Base-by-base conservation (phyloP, 2,797 vertebrate species). In the Neostethus bicornis region DNA sequence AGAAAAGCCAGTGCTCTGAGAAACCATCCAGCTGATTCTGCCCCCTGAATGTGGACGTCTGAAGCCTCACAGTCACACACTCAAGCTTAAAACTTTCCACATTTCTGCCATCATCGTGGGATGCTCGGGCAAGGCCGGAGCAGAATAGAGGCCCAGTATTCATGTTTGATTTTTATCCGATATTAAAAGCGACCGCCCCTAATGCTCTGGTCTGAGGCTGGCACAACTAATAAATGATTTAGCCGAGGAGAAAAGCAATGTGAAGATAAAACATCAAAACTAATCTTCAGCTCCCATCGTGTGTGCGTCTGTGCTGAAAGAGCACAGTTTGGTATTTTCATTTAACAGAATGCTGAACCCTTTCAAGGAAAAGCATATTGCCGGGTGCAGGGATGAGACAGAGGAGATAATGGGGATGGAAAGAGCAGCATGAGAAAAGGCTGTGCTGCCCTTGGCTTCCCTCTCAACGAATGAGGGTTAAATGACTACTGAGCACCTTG, bases 401-500 rank as follows among this genome's bases (percentile, higher is more conserved):
- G 64, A 50, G 61, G 60, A 80, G 83, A 83, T 85, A 87, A 84
- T 80, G 69, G 73, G 59, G 70, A 83, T 74, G 75, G 79, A 84
- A 78, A 88, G 83, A 80, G 79, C 83, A 81, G 75, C 73, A 49
- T 78, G 75, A 76, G 79, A 80, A 84, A 84, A 82, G 73, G 66
- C 70, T 75, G 71, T 59, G 21, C 77, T 83, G 78, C 78, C 78
- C 85, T 87, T 72, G 7, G 72, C 63, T 68, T 69, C 62, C 64
- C 74, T 83, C 71, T 79, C 79, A 70, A 77, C 83, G 86, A 87
- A 67, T 83, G 79, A 78, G 79, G 83, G 84, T 87, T 86, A 88
- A 89, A 87, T 84, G 75, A 85, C 75, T 80, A 79, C 76, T 77
- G 80, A 73, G 75, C 80, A 83, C 83, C 84, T 84, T 88, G 85